Conservation (phyloP, 2,113 vertebrate genomes). For the Australoheros scitulus region DNA sequence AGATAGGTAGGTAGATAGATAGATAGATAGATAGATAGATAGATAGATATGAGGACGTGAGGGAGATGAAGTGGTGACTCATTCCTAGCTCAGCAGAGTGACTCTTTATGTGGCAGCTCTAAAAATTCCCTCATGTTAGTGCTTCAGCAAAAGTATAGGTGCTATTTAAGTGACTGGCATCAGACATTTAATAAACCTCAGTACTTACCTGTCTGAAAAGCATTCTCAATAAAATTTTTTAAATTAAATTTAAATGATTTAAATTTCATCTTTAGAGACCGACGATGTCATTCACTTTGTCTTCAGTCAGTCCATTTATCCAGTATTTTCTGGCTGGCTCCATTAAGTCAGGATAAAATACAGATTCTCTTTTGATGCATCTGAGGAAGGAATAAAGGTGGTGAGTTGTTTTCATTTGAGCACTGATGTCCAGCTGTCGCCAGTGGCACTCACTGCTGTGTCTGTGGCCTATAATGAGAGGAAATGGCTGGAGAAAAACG, state of each 20-base stretch:
- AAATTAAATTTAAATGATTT: background rate
- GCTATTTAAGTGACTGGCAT: background rate
- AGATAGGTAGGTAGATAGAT: too few relatives aligned
- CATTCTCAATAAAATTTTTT: background rate
- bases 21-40: too few relatives aligned
- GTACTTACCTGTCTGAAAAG: background rate
- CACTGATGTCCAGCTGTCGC: slow-evolving; percentile 55
- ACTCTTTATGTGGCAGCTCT: background rate
- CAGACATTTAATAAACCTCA: background rate
- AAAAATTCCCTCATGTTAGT: background rate
- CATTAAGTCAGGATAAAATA: slow-evolving; percentile 3
- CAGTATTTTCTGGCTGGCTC: background rate
- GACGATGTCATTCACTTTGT: background rate
- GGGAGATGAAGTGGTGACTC: background rate
- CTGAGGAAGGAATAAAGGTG: slow-evolving; percentile 19
- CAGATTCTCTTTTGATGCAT: slow-evolving; percentile 2
- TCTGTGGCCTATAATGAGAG: slow-evolving; percentile 49
- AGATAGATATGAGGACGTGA: too few relatives aligned
- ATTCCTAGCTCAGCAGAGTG: background rate
- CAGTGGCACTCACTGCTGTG: slow-evolving; percentile 37
- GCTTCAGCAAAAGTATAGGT: background rate
- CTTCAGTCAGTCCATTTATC: background rate
- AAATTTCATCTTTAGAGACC: background rate
- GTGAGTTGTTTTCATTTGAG: slow-evolving; percentile 41
- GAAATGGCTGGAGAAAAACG: slow-evolving; percentile 43